Evolutionary conservation across 2,888 invertebrate genomes (phyloP), one percentile per base, ranked within the genome.

Genomic region (Andricus quercusramuli): DNA sequence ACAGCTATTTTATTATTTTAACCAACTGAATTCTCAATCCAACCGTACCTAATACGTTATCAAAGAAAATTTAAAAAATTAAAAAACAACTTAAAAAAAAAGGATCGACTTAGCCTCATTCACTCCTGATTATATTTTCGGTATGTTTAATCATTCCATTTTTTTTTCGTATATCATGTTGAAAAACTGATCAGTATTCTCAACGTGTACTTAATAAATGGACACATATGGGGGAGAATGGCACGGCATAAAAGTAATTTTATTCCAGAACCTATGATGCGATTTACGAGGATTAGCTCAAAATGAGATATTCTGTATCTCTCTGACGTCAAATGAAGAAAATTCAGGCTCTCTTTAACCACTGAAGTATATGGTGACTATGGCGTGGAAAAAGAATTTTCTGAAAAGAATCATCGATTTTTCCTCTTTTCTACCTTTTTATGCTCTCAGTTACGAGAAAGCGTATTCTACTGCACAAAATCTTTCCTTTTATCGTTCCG

Each of bases 401-500:
- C 51, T 56, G 20, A 32, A 56, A 56, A 74, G 70, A 56, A 74
- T 74, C 32, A 56, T 74, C 51, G 70, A 74, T 51, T 74, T 74
- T 56, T 13, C 20, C 51, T 47, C 51, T 51, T 47, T 29, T 25
- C 51, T 44, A 2, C 13, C 17, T 11, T 11, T 11, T 56, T 70
- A 70, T 74, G 51, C 47, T 56, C 70, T 32, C 20, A 29, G 47
- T 51, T n/a, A 56, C 13, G 29, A 32, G 51, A 25, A 56, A 74
- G 37, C 56, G 51, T 51, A 74, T 51, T 74, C 32, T 56, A 20
- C 32, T n/a, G 20, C 56, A 74, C 22, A 29, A 20, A 51, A 6
- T 15, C 37, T 22, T n/a, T n/a, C 1, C 37, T 41, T 22, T 32
- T 74, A 29, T 74, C 29, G 5, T 62, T 62, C 5, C 15, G 11